phyloP scores from a whole-genome alignment of 2,888 invertebrate species.

The Drosophila prolongata region DNA sequence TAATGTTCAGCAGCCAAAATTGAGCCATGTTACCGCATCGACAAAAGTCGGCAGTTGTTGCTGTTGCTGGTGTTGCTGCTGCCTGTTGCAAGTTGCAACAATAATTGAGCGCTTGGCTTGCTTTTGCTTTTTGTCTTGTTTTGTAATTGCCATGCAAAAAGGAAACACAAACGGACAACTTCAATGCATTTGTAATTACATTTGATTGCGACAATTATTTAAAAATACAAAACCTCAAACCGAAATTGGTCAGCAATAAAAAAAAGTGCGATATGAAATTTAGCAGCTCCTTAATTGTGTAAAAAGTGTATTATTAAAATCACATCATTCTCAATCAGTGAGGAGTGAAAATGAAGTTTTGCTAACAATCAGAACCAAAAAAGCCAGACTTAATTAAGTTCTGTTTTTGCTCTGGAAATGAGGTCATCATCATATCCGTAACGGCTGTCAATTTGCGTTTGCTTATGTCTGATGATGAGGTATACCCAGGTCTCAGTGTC shows the following conservation, averaged over 20 bases:
- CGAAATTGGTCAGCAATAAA: slow-evolving; percentile 8
- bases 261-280: slow-evolving; percentile 7
- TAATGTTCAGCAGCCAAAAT: slow-evolving; percentile 71
- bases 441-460: slow-evolving; percentile 49
- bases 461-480: slow-evolving; percentile 32
- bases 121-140: slow-evolving; percentile 40
- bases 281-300: slow-evolving; percentile 13
- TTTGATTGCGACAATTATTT: slow-evolving; percentile 76
- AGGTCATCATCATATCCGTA: slow-evolving; percentile 71
- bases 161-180: slow-evolving; percentile 67
- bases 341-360: slow-evolving; percentile 1
- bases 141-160: slow-evolving; percentile 74
- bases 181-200: slow-evolving; percentile 70
- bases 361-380: slow-evolving; percentile 32
- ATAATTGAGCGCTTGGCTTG: slow-evolving; percentile 66
- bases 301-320: slow-evolving; percentile 34
- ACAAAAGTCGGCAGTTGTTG: slow-evolving; percentile 39
- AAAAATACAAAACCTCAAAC: slow-evolving; percentile 48
- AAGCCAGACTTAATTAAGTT: slow-evolving; percentile 32
- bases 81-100: slow-evolving; percentile 64
- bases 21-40: slow-evolving; percentile 75
- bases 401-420: slow-evolving; percentile 50
- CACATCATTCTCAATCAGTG: slow-evolving; percentile 38
- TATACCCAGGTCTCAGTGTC: slow-evolving; percentile 26
- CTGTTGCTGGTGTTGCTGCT: slow-evolving; percentile 4